Evolutionary conservation across 1,140 invertebrate species (phyloP).

Genomic region (Acromyrmex echinatior): DNA sequence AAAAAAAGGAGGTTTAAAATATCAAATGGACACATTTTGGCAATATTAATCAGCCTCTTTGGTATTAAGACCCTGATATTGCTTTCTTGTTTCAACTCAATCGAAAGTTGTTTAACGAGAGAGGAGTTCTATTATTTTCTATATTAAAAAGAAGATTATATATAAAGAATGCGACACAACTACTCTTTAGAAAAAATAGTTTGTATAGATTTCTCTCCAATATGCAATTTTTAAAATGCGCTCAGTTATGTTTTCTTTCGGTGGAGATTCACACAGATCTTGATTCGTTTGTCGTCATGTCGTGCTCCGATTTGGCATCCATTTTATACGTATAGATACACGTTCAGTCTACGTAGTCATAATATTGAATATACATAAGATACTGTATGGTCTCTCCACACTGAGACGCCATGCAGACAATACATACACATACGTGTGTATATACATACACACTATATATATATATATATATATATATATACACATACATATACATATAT

Average conservation of each 20-base stretch:
- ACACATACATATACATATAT: neutral
- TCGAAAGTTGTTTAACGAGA: conserved; percentile 31
- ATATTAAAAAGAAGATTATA: conserved; percentile 51
- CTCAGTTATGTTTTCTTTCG: conserved; percentile 53
- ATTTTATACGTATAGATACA: conserved; percentile 56
- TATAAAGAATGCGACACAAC: conserved; percentile 53
- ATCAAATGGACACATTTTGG: conserved; percentile 83
- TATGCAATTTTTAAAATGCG: conserved; percentile 63
- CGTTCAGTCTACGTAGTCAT: conserved; percentile 65
- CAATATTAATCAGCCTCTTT: conserved; percentile 87
- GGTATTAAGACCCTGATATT: conserved; percentile 80
- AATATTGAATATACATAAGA: conserved; percentile 66
- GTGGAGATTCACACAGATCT: conserved; percentile 59
- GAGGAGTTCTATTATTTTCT: conserved; percentile 52
- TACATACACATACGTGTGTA: neutral
- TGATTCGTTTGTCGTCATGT: conserved; percentile 44
- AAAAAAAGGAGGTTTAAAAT: conserved; percentile 72
- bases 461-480: neutral
- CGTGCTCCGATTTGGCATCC: conserved; percentile 59
- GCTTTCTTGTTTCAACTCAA: conserved; percentile 71
- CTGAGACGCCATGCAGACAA: conserved; percentile 67
- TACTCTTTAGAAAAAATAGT: conserved; percentile 62
- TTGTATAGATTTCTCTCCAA: conserved; percentile 65
- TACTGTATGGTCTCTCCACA: conserved; percentile 52
- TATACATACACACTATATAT: neutral